A percentile compares a stretch with the other conserved stretches of the same genome.
phyloP scores from a whole-genome alignment of 2,113 vertebrate genomes.

The Tamias sibiricus region DNA sequence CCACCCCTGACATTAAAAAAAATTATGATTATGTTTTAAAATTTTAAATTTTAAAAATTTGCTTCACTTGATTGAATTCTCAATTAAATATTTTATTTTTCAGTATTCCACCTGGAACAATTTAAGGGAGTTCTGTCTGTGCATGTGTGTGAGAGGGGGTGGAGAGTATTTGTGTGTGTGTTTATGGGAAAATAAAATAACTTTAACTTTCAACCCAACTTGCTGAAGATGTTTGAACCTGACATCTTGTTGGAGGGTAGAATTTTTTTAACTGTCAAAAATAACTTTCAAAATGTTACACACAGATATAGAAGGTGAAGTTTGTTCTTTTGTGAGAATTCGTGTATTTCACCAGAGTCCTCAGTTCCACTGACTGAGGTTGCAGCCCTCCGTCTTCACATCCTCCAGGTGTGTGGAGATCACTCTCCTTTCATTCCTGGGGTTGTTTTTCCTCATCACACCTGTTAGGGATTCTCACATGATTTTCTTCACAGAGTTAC shows the following conservation, averaged over 20 bases:
- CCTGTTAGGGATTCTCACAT: background rate
- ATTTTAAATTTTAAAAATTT: too few relatives aligned
- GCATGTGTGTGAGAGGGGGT: too few relatives aligned
- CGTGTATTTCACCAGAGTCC: too few relatives aligned
- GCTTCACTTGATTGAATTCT: background rate
- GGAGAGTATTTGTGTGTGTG: too few relatives aligned
- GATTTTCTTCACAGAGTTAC: background rate
- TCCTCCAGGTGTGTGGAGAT: background rate
- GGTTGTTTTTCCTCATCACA: background rate
- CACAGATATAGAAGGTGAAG: background rate
- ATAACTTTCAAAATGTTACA: background rate
- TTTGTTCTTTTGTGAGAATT: background rate
- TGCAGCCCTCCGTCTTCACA: rapidly evolving
- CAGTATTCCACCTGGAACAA: background rate
- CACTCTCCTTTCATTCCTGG: background rate
- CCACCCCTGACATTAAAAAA: too few relatives aligned
- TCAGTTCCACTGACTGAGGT: too few relatives aligned
- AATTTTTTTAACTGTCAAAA: background rate
- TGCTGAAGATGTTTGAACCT: background rate
- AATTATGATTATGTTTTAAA: too few relatives aligned
- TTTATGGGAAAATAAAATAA: background rate
- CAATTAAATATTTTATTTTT: background rate
- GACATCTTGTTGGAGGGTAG: background rate
- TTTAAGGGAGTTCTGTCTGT: background rate
- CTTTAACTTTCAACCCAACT: background rate